These are phyloP conservation scores for Bujurquina vittata DNA, from an alignment of 2,113 vertebrate species.

Conservation along the genomic window DNA sequence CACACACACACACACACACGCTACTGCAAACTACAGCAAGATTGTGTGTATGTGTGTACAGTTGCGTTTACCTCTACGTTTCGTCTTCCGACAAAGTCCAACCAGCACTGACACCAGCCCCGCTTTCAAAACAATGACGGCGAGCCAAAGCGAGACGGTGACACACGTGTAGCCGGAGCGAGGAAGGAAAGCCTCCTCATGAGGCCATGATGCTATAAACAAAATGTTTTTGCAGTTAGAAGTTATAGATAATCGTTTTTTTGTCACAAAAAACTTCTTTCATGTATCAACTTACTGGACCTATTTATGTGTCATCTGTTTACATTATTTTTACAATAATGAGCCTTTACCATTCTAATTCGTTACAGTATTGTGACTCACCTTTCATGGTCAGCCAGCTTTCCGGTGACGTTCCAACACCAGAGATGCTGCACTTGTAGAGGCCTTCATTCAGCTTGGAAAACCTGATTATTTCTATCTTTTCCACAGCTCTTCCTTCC, in stretches of 20 bases:
- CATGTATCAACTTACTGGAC: too few relatives aligned
- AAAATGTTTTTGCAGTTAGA: neutral
- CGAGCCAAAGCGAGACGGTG: neutral
- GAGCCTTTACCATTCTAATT: accelerated
- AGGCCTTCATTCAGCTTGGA: conserved; percentile 14
- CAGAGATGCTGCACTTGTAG: conserved; percentile 28
- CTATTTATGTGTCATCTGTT: too few relatives aligned
- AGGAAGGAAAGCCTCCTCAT: accelerated
- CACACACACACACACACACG: too few relatives aligned
- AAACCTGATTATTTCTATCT: neutral
- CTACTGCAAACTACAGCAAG: too few relatives aligned
- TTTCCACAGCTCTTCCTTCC: neutral
- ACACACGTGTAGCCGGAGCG: neutral
- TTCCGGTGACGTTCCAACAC: neutral
- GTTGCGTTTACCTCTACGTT: accelerated
- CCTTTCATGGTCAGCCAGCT: neutral
- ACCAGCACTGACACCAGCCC: neutral
- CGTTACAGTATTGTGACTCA: neutral
- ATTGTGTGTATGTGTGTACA: too few relatives aligned
- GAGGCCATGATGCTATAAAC: accelerated
- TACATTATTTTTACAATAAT: too few relatives aligned
- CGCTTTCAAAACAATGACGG: neutral
- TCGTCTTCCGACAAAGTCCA: neutral
- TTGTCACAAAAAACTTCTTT: too few relatives aligned
- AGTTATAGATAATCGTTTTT: neutral